phyloP scores from a whole-genome alignment of 30 jellyfish, hydroid and myxozoan species.

The Morbakka virulenta region DNA sequence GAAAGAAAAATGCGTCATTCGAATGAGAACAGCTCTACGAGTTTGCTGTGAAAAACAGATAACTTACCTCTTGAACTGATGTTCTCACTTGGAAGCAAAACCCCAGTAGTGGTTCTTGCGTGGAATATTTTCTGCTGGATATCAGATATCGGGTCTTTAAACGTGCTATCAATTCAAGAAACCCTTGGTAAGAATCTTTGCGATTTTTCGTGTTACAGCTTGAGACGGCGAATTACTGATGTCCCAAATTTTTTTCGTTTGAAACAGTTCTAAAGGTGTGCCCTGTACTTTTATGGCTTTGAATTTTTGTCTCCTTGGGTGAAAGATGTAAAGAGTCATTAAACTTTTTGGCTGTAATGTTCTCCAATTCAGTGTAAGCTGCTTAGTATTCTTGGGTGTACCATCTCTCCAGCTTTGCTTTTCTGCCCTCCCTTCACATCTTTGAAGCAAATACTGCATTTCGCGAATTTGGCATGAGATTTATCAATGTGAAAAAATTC shows the following conservation, averaged over 20 bases:
- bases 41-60: constrained; percentile 17
- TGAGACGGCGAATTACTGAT: constrained; percentile 10
- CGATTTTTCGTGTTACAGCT: constrained; percentile 2
- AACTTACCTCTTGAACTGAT: neutral
- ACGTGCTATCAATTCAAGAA: constrained; percentile 3
- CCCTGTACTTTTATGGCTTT: constrained; percentile 12
- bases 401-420: too few species aligned
- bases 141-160: constrained; percentile 1
- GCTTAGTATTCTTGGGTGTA: too few species aligned
- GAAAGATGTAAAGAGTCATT: constrained; percentile 1
- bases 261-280: neutral
- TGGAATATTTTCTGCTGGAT: constrained; percentile 7
- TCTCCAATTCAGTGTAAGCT: too few species aligned
- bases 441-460: too few species aligned
- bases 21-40: constrained; percentile 27
- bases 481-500: too few species aligned
- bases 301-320: constrained; percentile 18
- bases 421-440: too few species aligned
- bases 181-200: constrained; percentile 1
- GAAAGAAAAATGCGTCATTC: constrained; percentile 33
- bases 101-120: neutral
- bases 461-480: too few species aligned
- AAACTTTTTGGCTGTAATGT: too few species aligned
- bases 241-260: constrained; percentile 17
- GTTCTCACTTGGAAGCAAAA: too few species aligned